Percentiles rank a stretch among this genome's conserved stretches.
Evolutionary conservation across 2,888 invertebrate species (phyloP).

Genomic region (Eueremaeus valkanovi): DNA sequence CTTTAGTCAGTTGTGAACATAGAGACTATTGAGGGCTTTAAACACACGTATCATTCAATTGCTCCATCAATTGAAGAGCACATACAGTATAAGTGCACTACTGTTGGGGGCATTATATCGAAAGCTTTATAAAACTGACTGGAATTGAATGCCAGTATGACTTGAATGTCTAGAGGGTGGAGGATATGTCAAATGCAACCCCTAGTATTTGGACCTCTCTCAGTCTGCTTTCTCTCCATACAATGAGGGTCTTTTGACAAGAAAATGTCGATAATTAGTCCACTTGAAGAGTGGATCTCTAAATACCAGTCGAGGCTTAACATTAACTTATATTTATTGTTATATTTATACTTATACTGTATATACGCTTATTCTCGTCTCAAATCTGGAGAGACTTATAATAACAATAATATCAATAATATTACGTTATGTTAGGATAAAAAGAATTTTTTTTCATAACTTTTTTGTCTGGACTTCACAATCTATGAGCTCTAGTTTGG

Average conservation of each 20-base stretch:
- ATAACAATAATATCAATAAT: constrained; percentile 32
- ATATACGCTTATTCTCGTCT: background rate
- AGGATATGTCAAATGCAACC: constrained; percentile 36
- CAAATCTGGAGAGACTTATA: constrained; percentile 3
- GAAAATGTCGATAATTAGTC: constrained; percentile 41
- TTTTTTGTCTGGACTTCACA: background rate
- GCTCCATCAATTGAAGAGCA: constrained; percentile 25
- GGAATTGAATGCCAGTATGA: constrained; percentile 16
- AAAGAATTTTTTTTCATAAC: constrained; percentile 3
- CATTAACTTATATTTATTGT: constrained; percentile 12
- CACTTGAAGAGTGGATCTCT: constrained; percentile 15
- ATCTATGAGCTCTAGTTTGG: background rate
- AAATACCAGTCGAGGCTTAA: constrained; percentile 28
- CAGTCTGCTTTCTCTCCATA: background rate
- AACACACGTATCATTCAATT: constrained; percentile 33
- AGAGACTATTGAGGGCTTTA: background rate
- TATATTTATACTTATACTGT: background rate
- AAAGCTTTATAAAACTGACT: constrained; percentile 22
- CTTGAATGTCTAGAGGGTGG: constrained; percentile 34
- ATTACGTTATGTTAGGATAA: constrained; percentile 14
- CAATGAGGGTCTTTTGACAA: constrained; percentile 29
- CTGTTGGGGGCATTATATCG: constrained; percentile 19
- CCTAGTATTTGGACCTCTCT: constrained; percentile 31
- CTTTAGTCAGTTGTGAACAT: background rate
- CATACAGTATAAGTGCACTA: constrained; percentile 23